These are phyloP conservation scores for Calosoma granatense DNA, from an alignment of 1,140 invertebrate species.

Conservation along the genomic window DNA sequence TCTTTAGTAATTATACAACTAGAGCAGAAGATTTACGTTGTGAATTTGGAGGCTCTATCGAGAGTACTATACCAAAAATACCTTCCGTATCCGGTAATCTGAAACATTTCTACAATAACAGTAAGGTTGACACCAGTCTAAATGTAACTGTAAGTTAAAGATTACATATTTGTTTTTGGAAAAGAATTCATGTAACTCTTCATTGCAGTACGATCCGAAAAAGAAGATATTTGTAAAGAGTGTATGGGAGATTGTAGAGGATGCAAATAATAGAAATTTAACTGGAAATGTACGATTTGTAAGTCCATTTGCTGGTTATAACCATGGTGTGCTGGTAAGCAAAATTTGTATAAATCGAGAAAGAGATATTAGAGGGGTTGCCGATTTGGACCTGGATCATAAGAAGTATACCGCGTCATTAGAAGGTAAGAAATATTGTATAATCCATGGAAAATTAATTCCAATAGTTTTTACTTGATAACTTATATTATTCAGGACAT, in stretches of 20 bases:
- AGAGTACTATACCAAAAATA: slow-evolving; percentile 46
- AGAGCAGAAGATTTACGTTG: slow-evolving; percentile 33
- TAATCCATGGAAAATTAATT: slow-evolving; percentile 5
- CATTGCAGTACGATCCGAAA: slow-evolving; percentile 37
- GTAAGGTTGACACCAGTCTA: slow-evolving; percentile 40
- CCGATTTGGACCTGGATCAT: slow-evolving; percentile 55
- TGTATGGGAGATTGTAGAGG: slow-evolving; percentile 40
- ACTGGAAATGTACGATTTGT: slow-evolving; percentile 43
- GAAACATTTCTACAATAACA: slow-evolving; percentile 40
- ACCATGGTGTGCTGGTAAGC: slow-evolving; percentile 50
- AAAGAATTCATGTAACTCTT: too few relatives aligned
- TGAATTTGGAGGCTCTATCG: slow-evolving; percentile 39
- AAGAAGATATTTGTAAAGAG: slow-evolving; percentile 44
- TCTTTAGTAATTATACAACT: slow-evolving; percentile 37
- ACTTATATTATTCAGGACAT: slow-evolving; percentile 36
- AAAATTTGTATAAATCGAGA: slow-evolving; percentile 48
- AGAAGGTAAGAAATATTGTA: slow-evolving; percentile 35
- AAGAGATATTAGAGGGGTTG: slow-evolving; percentile 48
- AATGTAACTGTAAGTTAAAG: slow-evolving; percentile 32
- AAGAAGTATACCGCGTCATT: slow-evolving; percentile 50
- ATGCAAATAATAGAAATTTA: slow-evolving; percentile 37
- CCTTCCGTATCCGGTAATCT: slow-evolving; percentile 42
- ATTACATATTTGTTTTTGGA: too few relatives aligned
- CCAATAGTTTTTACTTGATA: background rate
- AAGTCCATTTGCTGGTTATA: slow-evolving; percentile 52